These are phyloP conservation scores for Platysteira castanea DNA, from an alignment of 2,113 vertebrate species.

Conservation along the genomic window DNA sequence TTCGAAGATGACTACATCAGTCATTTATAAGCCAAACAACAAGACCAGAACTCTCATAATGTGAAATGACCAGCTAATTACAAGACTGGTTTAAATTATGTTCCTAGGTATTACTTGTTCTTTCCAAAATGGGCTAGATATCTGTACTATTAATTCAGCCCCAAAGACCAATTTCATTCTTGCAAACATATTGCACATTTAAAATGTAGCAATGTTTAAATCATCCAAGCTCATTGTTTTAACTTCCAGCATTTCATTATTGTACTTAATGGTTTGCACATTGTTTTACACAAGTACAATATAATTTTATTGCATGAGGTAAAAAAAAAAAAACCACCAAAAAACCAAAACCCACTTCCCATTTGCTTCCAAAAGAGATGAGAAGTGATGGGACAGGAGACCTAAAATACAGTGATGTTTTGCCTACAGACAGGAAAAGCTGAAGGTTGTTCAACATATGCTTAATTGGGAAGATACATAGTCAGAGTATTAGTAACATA, in stretches of 20 bases:
- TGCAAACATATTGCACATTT: slow-evolving; percentile 54
- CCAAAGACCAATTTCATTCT: slow-evolving; percentile 50
- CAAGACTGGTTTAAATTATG: slow-evolving; percentile 30
- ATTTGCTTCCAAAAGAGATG: background rate
- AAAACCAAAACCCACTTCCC: background rate
- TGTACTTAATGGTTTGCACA: slow-evolving; percentile 44
- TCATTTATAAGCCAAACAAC: slow-evolving; percentile 26
- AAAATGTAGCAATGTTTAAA: slow-evolving; percentile 50
- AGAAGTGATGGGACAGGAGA: background rate
- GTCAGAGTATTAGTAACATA: background rate
- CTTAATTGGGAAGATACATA: background rate
- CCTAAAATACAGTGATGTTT: background rate
- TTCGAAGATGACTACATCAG: background rate
- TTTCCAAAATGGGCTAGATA: slow-evolving; percentile 38
- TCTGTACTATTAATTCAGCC: slow-evolving; percentile 41
- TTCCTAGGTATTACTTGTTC: slow-evolving; percentile 33
- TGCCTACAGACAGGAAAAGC: background rate
- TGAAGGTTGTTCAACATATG: background rate
- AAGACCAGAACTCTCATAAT: background rate
- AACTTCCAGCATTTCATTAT: slow-evolving; percentile 46
- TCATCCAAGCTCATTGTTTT: slow-evolving; percentile 39
- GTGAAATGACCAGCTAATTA: slow-evolving; percentile 50
- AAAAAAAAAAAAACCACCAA: background rate
- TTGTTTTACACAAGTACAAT: slow-evolving; percentile 35
- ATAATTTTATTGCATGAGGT: background rate